A percentile compares a stretch with the other conserved stretches of the same genome.
Conservation (phyloP, 92 coral and sea anemone species). For the Porites rus region DNA sequence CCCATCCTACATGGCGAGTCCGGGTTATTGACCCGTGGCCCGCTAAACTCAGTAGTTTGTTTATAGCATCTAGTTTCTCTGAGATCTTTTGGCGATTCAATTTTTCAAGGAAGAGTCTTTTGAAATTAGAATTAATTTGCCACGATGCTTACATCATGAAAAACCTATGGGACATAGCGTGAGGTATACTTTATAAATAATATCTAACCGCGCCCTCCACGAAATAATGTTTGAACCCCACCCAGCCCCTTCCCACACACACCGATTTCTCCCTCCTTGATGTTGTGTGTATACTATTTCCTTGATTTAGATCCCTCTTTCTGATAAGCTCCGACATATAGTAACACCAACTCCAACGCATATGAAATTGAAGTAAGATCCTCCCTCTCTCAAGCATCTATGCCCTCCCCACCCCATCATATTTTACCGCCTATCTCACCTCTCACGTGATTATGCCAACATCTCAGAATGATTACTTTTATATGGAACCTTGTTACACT, state of each 20-base stretch:
- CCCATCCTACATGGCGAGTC: slow-evolving; percentile 36
- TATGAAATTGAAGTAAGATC: too few relatives aligned
- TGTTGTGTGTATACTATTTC: slow-evolving; percentile 26
- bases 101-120: neutral
- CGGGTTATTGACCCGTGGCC: slow-evolving; percentile 27
- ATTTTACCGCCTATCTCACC: slow-evolving; percentile 1
- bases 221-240: slow-evolving; percentile 2
- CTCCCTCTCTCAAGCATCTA: too few relatives aligned
- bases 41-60: slow-evolving; percentile 37
- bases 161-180: slow-evolving; percentile 18
- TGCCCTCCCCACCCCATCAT: too few relatives aligned
- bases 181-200: slow-evolving; percentile 11
- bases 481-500: slow-evolving; percentile 24
- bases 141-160: slow-evolving; percentile 18
- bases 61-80: slow-evolving; percentile 35
- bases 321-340: slow-evolving; percentile 6
- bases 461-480: slow-evolving; percentile 21
- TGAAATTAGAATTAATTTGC: neutral
- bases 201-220: slow-evolving; percentile 21
- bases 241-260: slow-evolving; percentile 19
- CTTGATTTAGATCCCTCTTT: slow-evolving; percentile 15
- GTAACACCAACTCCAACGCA: neutral
- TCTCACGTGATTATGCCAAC: neutral
- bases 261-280: slow-evolving; percentile 20
- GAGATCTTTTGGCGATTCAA: neutral